These are phyloP conservation scores for Hypothenemus hampei DNA, from an alignment of 1,140 invertebrate species.

Conservation along the genomic window DNA sequence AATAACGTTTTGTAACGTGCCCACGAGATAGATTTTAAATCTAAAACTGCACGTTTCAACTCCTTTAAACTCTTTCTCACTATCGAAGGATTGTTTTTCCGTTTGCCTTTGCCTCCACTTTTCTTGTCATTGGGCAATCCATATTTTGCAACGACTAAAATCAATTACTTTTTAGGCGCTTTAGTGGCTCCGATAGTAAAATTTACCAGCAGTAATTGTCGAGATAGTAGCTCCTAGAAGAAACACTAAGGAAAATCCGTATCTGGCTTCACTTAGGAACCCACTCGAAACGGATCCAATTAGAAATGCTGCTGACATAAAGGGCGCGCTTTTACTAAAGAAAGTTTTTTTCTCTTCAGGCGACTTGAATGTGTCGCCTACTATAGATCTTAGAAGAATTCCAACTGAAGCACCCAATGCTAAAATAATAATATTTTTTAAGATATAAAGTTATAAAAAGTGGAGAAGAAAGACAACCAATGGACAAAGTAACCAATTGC, in stretches of 20 bases:
- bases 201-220: slow-evolving; percentile 15
- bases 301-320: slow-evolving; percentile 15
- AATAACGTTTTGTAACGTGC: slow-evolving; percentile 9
- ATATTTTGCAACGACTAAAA: slow-evolving; percentile 20
- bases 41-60: slow-evolving; percentile 1
- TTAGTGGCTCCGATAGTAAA: too few species aligned
- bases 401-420: slow-evolving; percentile 23
- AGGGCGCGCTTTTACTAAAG: slow-evolving; percentile 20
- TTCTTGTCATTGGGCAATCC: slow-evolving; percentile 2
- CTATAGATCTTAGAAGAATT: slow-evolving; percentile 19
- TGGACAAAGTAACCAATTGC: too few species aligned
- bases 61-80: not conserved
- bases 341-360: slow-evolving; percentile 20
- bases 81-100: not conserved
- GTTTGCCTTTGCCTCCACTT: not conserved
- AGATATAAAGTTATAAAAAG: too few species aligned
- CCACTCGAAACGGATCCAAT: slow-evolving; percentile 20
- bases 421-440: slow-evolving; percentile 7
- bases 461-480: too few species aligned
- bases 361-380: slow-evolving; percentile 21
- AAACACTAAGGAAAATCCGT: slow-evolving; percentile 24
- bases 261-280: slow-evolving; percentile 25
- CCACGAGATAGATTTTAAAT: slow-evolving; percentile 16
- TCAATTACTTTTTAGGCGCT: too few species aligned
- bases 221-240: slow-evolving; percentile 1